Evolutionary conservation across 2,888 invertebrate genomes (phyloP), one percentile per base, ranked within the genome.

Genomic region (Phengaris arion): DNA sequence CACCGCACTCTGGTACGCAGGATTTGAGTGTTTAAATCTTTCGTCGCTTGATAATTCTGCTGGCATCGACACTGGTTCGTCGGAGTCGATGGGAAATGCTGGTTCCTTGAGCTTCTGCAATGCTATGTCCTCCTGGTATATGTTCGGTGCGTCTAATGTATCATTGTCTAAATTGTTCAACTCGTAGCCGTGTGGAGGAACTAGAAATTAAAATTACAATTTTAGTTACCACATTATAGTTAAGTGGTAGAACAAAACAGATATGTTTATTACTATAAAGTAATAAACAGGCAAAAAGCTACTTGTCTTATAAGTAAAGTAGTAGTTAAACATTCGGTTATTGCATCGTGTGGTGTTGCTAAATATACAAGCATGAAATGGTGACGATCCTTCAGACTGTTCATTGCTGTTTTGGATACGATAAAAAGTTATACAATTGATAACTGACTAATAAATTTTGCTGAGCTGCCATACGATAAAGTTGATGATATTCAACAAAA

Each of bases 1-100:
- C 83, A 96, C 96, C 13, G 96, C 97, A 78, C 96, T 96, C 83
- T 96, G 96, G 85, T 97, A 97, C 57, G 95, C 94, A 0, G 96
- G 96, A 83, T 95, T 96, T 76, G 96, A 94, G 85, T 97, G 95
- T 82, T 95, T 96, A 87, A 96, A 96, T 77, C 94, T 91, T 80
- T 93, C 94, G 73, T 90, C 91, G 59, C 89, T 89, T 69, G 87
- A 88, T 68, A 90, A 81, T 52, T 86, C 89, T 57, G 85, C 90
- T 77, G 90, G 93, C 93, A 88, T 94, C 55, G 91, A 94, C 77
- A 90, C 93, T 51, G 89, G 91, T 81, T 90, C 93, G 78, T 87
- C 90, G 52, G 88, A 92, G 84, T 88, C 94, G 78, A 85, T 87
- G 46, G 88, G 90, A 84, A 89, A 94, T 0, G 85, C 85, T 45